Evolutionary conservation across 2,888 invertebrate species (phyloP).

Genomic region (Ochropacha duplaris): DNA sequence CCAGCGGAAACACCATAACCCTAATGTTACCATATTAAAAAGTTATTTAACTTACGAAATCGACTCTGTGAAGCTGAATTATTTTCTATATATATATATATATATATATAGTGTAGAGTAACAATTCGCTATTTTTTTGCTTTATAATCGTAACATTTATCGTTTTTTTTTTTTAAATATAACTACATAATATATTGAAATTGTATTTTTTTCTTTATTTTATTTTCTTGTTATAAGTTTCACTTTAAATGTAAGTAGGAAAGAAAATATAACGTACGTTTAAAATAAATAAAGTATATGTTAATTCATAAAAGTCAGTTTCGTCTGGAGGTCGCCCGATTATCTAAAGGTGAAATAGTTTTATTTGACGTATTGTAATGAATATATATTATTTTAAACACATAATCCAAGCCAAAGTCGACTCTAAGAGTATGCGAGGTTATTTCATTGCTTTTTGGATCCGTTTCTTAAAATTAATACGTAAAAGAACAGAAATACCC

Average conservation of each 20-base stretch:
- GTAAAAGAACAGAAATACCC: not conserved
- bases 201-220: slow-evolving; percentile 53
- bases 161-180: slow-evolving; percentile 68
- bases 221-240: slow-evolving; percentile 51
- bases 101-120: slow-evolving; percentile 71
- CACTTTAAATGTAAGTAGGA: slow-evolving; percentile 73
- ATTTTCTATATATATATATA: slow-evolving; percentile 68
- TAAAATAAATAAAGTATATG: slow-evolving; percentile 48
- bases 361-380: not conserved
- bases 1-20: slow-evolving; percentile 75
- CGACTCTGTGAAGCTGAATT: slow-evolving; percentile 47
- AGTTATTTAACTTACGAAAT: slow-evolving; percentile 30
- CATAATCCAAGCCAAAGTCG: too few relatives aligned
- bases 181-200: slow-evolving; percentile 44
- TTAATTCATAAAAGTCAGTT: slow-evolving; percentile 26
- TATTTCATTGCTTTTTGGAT: too few relatives aligned
- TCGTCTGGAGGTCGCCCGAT: slow-evolving; percentile 41
- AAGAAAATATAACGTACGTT: slow-evolving; percentile 61
- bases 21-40: slow-evolving; percentile 75
- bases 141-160: slow-evolving; percentile 67
- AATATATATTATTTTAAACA: too few relatives aligned
- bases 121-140: slow-evolving; percentile 68
- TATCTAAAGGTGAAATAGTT: slow-evolving; percentile 6
- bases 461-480: not conserved
- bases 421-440: too few relatives aligned